Evolutionary conservation across 2,113 vertebrate genomes (phyloP).

Genomic region (Ailuropoda melanoleuca): DNA sequence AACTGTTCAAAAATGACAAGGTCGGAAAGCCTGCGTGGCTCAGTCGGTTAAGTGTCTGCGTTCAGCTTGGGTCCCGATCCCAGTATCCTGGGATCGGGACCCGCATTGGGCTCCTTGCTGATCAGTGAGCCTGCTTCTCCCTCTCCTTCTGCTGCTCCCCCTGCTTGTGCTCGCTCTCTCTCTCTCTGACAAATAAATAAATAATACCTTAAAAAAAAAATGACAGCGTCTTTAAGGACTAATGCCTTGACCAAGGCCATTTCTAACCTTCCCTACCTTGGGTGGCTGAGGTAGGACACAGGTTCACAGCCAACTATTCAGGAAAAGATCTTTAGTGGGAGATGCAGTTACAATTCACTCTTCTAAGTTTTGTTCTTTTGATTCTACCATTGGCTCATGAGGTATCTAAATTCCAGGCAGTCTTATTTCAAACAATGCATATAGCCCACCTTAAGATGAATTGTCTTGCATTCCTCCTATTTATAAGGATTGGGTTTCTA

Average conservation of each 20-base stretch:
- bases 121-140: no score
- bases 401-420: slow-evolving; percentile 21
- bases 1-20: slow-evolving; percentile 8
- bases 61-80: no score
- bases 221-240: neutral
- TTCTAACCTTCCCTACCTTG: neutral
- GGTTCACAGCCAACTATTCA: neutral
- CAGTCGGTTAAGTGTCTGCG: no score
- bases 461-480: neutral
- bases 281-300: neutral
- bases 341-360: neutral
- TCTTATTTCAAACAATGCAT: slow-evolving; percentile 11
- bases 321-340: neutral
- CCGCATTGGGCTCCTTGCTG: no score
- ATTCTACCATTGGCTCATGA: neutral
- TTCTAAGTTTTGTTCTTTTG: neutral
- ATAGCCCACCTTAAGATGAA: neutral
- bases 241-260: neutral
- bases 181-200: no score
- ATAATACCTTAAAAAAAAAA: neutral
- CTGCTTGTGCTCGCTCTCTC: no score
- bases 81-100: no score
- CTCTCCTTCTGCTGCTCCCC: no score
- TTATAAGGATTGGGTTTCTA: slow-evolving; percentile 32
- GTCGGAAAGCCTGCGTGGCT: no score